Base-by-base conservation (phyloP, 1,140 invertebrate genomes). In the Steinernema khuongi region DNA sequence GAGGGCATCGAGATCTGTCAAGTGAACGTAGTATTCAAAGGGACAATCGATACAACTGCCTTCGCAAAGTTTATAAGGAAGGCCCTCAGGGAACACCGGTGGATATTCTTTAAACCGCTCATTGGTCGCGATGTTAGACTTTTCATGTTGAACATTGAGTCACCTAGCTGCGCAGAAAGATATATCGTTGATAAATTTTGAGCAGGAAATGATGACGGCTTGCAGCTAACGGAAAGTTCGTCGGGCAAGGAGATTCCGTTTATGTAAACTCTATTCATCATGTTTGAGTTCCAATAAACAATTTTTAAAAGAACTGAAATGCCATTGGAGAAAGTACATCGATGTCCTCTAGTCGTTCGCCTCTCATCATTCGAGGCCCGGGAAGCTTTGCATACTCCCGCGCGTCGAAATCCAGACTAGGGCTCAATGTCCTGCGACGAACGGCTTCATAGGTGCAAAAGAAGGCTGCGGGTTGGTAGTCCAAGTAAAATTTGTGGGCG, bases 401-500 rank as follows among this genome's bases (percentile, higher is more conserved):
- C 7, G 36, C 36, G 7, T 7, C n/a, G n/a, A 41, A 41, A 7
- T 41, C 36, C 36, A 7, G n/a, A n/a, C n/a, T 41, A n/a, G 36
- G 36, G 36, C n/a, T n/a, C 7, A 41, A n/a, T 41, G 36, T 41
- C n/a, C 36, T 41, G 7, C 36, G 36, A 7, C 36, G 36, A 7
- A 41, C 7, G 7, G 36, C 36, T 41, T 41, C 36, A n/a, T 41
- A 41, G 36, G 74, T 29, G 67, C 73, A 74, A 28, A 76, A 74
- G 67, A 76, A 74, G 17, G 73, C 72, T 26, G 73, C 43, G 29
- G 73, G 73, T 11, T 74, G 67, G 32, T 19, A n/a, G 17, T 74
- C 73, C 73, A 74, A n/a, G 33, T 74, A 67, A 19, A 74, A 70
- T 68, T 74, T 74, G 73, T 74, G 73, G 31, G 73, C 74, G 30